Evolutionary conservation across 2,888 invertebrate species (phyloP).

Genomic region (Chrysolina oricalcia): DNA sequence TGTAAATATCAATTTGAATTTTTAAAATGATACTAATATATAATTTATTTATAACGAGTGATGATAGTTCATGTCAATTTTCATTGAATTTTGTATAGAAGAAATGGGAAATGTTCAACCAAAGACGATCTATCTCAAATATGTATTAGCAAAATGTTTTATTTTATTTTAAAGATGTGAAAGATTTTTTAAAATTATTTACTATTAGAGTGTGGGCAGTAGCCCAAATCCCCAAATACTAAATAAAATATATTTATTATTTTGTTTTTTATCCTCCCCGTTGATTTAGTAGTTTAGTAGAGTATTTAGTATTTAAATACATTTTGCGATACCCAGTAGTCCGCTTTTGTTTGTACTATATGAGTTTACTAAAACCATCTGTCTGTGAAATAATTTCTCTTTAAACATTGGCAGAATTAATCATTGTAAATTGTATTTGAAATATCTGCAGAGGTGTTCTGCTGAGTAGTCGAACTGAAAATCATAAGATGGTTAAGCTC

Average conservation of each 20-base stretch:
- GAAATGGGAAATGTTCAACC: neutral
- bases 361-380: too few relatives aligned
- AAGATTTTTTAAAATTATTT: neutral
- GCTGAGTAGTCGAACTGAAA: too few relatives aligned
- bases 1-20: conserved; percentile 62
- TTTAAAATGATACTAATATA: conserved; percentile 41
- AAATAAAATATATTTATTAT: neutral
- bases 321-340: too few relatives aligned
- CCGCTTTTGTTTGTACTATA: too few relatives aligned
- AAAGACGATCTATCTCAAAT: neutral
- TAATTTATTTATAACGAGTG: neutral
- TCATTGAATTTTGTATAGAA: neutral
- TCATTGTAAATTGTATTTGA: too few relatives aligned
- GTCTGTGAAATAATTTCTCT: too few relatives aligned
- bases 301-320: too few relatives aligned
- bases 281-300: too few relatives aligned
- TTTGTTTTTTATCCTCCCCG: too few relatives aligned
- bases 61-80: neutral
- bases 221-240: neutral
- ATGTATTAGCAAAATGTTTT: neutral
- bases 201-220: neutral
- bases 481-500: too few relatives aligned
- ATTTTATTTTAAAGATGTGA: neutral
- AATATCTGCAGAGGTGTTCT: too few relatives aligned
- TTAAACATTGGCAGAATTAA: too few relatives aligned